Base-by-base conservation (phyloP, 2,888 invertebrate genomes). In the Brachycybe producta region DNA sequence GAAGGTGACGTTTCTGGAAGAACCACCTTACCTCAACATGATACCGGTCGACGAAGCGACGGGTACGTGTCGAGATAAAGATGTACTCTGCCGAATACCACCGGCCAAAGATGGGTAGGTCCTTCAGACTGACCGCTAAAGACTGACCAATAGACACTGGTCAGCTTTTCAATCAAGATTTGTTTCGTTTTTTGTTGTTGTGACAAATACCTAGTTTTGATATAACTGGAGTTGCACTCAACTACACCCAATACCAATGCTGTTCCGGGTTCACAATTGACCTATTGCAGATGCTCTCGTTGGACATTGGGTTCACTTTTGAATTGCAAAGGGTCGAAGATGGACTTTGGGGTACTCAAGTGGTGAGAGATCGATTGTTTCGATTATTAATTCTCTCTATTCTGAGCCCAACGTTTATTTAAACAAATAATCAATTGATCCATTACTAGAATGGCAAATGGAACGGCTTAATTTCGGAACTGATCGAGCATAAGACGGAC, bases 231-330 rank as follows among this genome's bases (percentile, higher is more conserved):
- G 32, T 30, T 30, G 8, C 32, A 30, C 13, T n/a, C 32, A 30
- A n/a, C 32, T 8, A 30, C 13, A 86, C 83, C 52, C 79, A 82
- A 63, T 87, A 83, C 67, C 87, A 88, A 66, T 98, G 97, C 72
- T 97, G 97, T 68, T 90, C 91, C 54, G 97, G 97, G 5, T 91
- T 97, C 69, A 95, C 94, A 70, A 91, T 98, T 58, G 97, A 98
- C 70, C 73, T 98, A 54, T 74, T 98, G 55, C 84, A 87, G 66
- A 91, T 90, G 67, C 82, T 98, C 62, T 85, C 90, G 43, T 85
- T 86, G 62, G 90, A 92, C 65, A 75, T 98, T 55, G 90, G 91
- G 52, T 98, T 98, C 71, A 92, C 92, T 8, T 97, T 90, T 69
- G 92, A 95, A 63, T 75, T 98, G 57, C 82, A 85, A 36, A 77